Conservation (phyloP, 2,888 invertebrate species). For the Tiphia femorata region DNA sequence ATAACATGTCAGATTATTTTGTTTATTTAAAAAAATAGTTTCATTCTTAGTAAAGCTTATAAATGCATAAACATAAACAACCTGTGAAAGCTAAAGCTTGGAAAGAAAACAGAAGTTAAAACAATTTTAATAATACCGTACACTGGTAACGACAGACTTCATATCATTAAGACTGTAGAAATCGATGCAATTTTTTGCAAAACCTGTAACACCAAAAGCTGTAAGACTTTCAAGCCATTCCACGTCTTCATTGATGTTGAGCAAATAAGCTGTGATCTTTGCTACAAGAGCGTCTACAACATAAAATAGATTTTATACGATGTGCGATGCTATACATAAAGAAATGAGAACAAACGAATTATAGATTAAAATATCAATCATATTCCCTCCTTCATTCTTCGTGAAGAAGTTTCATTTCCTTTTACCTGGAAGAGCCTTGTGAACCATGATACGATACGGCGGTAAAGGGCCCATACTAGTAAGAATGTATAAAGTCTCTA, state of each 20-base stretch:
- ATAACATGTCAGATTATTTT: slow-evolving; percentile 1
- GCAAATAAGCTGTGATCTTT: slow-evolving; percentile 49
- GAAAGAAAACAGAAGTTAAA: slow-evolving; percentile 2
- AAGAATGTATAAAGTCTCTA: slow-evolving; percentile 64
- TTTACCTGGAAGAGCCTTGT: slow-evolving; percentile 73
- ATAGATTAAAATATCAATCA: neutral
- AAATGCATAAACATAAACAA: neutral
- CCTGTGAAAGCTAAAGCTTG: slow-evolving; percentile 6
- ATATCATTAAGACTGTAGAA: slow-evolving; percentile 40
- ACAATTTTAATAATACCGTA: slow-evolving; percentile 56
- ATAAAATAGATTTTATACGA: slow-evolving; percentile 1
- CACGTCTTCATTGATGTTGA: slow-evolving; percentile 37
- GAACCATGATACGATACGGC: slow-evolving; percentile 76
- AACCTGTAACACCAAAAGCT: slow-evolving; percentile 50
- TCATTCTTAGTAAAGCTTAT: slow-evolving; percentile 14
- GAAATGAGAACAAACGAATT: neutral
- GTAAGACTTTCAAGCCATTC: slow-evolving; percentile 52
- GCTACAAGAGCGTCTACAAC: slow-evolving; percentile 17
- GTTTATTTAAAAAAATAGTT: slow-evolving; percentile 5
- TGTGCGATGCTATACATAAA: no score
- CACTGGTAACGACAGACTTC: slow-evolving; percentile 49
- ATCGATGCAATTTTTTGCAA: slow-evolving; percentile 48
- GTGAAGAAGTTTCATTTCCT: slow-evolving; percentile 4
- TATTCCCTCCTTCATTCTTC: no score
- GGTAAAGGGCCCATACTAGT: slow-evolving; percentile 78